These are phyloP conservation scores for Distichodus sexfasciatus DNA, from an alignment of 2,797 vertebrate species.

Conservation along the genomic window DNA sequence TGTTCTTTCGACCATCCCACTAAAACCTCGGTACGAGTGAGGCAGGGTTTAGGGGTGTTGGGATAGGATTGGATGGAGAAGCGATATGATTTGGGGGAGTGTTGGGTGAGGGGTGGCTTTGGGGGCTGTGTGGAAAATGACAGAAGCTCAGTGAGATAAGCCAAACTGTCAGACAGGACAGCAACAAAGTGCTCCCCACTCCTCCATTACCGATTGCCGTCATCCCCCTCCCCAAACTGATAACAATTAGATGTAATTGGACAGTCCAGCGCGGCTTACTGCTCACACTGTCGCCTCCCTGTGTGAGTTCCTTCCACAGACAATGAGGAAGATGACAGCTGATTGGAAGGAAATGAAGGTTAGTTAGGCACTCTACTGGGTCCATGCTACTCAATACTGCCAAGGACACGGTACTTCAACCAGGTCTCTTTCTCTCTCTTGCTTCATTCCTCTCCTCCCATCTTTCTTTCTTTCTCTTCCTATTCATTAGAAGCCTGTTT, in stretches of 20 bases:
- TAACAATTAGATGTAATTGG: constrained; percentile 73
- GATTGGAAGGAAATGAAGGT: constrained; percentile 45
- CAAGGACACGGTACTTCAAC: constrained; percentile 14
- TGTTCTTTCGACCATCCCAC: not conserved
- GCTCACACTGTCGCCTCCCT: constrained; percentile 61
- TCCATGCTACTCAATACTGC: not conserved
- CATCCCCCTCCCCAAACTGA: constrained; percentile 62
- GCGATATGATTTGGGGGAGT: constrained; percentile 15
- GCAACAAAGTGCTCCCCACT: constrained; percentile 37
- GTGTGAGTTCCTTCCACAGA: constrained; percentile 32
- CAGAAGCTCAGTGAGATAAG: constrained; percentile 51
- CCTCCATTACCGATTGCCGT: constrained; percentile 23
- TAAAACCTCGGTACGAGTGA: constrained; percentile 17
- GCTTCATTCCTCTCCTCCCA: not conserved
- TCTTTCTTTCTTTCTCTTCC: not conserved
- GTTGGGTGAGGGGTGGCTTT: constrained; percentile 11
- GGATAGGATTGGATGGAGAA: constrained; percentile 12
- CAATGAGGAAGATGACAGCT: constrained; percentile 37
- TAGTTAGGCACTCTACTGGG: constrained; percentile 45
- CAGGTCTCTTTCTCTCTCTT: not conserved
- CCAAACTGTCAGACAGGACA: constrained; percentile 51
- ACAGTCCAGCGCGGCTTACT: constrained; percentile 57
- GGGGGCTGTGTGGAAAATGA: constrained; percentile 45
- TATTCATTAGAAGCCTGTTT: not conserved
- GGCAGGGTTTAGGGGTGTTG: constrained; percentile 5